Percentiles rank a stretch among this genome's conserved stretches.
These are phyloP conservation scores for Yoshiicerus persimilis DNA, from an alignment of 1,140 invertebrate genomes.

Conservation along the genomic window DNA sequence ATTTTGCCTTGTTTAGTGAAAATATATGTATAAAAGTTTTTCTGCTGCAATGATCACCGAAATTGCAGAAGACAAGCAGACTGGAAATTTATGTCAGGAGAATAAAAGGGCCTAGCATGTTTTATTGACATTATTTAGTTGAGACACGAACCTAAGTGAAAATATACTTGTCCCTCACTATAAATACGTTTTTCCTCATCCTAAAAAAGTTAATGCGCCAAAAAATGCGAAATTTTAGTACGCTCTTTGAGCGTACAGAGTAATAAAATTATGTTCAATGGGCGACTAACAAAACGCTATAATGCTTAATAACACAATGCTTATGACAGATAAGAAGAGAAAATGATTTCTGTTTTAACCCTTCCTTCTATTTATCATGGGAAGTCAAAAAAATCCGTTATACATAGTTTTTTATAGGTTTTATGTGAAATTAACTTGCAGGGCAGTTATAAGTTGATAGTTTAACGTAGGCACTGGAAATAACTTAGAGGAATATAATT, in stretches of 20 bases:
- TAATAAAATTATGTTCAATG: background rate
- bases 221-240: constrained; percentile 10
- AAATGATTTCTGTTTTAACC: background rate
- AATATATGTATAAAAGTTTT: background rate
- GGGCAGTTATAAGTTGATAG: background rate
- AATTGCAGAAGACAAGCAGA: background rate
- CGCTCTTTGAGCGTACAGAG: background rate
- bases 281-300: background rate
- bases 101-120: background rate
- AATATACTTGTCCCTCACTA: background rate
- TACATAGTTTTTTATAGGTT: background rate
- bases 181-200: background rate
- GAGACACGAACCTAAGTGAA: background rate
- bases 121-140: background rate
- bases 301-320: background rate
- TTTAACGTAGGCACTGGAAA: background rate
- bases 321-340: background rate
- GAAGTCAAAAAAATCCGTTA: background rate
- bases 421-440: background rate
- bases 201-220: background rate
- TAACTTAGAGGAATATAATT: background rate
- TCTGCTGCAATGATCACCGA: background rate
- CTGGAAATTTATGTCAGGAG: background rate
- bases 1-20: background rate
- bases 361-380: background rate